Conservation (phyloP, 2,797 vertebrate genomes). For the Eulemur mongoz region DNA sequence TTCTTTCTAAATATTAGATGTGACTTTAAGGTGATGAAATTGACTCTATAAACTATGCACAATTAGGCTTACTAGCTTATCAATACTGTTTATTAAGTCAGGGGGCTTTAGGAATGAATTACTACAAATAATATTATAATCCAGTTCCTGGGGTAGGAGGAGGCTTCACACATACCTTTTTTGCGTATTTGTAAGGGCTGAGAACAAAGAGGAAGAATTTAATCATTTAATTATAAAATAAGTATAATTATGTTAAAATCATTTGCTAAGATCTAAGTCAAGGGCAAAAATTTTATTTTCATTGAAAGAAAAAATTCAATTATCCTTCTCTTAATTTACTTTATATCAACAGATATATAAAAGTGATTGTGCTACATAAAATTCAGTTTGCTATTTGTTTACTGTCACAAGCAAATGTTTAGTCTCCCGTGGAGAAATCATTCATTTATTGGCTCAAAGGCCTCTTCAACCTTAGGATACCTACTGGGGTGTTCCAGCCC, state of each 20-base stretch:
- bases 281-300: slow-evolving; percentile 18
- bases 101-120: slow-evolving; percentile 9
- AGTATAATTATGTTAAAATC: background rate
- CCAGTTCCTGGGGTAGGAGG: background rate
- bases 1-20: slow-evolving; percentile 30
- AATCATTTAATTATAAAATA: slow-evolving; percentile 24
- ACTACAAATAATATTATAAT: slow-evolving; percentile 7
- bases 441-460: slow-evolving; percentile 23
- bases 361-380: background rate
- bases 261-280: slow-evolving; percentile 20
- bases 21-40: slow-evolving; percentile 35
- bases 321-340: background rate
- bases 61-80: slow-evolving; percentile 9
- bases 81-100: slow-evolving; percentile 36
- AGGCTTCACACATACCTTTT: background rate
- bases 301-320: background rate
- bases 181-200: background rate
- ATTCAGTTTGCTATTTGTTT: slow-evolving; percentile 30
- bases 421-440: slow-evolving; percentile 18
- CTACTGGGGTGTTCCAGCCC: background rate
- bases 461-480: background rate
- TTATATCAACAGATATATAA: background rate
- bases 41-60: background rate
- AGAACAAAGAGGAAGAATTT: background rate
- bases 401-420: slow-evolving; percentile 2